Percentiles rank a stretch among this genome's conserved stretches.
Conservation (phyloP, 2,797 vertebrate species). For the Hylomyscus alleni region DNA sequence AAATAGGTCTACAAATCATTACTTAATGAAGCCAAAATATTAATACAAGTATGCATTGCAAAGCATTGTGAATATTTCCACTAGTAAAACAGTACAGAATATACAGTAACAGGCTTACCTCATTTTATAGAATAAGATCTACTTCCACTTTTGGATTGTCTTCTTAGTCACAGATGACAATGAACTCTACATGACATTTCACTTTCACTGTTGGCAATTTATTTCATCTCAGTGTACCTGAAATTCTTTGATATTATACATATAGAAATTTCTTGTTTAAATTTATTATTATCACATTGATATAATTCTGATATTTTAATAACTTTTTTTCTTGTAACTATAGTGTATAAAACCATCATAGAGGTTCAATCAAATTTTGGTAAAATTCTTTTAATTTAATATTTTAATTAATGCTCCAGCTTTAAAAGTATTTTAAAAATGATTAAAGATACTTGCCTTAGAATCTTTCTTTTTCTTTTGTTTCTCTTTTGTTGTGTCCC, state of each 20-base stretch:
- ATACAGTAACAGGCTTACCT: no score
- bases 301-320: neutral
- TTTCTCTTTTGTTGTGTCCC: neutral
- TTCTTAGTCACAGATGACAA: neutral
- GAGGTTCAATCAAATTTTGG: neutral
- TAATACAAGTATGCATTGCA: neutral
- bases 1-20: neutral
- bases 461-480: neutral
- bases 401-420: neutral
- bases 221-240: neutral
- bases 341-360: neutral
- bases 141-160: neutral
- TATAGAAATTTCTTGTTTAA: neutral
- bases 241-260: neutral
- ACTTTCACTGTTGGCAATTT: neutral
- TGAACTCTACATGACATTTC: neutral
- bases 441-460: neutral
- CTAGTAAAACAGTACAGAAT: neutral
- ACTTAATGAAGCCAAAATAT: neutral
- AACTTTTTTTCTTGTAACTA: neutral
- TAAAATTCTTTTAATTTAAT: neutral
- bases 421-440: neutral
- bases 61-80: neutral
- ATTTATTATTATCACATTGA: neutral
- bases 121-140: neutral